Conservation (phyloP, 2,888 invertebrate genomes). For the Blera fallax region DNA sequence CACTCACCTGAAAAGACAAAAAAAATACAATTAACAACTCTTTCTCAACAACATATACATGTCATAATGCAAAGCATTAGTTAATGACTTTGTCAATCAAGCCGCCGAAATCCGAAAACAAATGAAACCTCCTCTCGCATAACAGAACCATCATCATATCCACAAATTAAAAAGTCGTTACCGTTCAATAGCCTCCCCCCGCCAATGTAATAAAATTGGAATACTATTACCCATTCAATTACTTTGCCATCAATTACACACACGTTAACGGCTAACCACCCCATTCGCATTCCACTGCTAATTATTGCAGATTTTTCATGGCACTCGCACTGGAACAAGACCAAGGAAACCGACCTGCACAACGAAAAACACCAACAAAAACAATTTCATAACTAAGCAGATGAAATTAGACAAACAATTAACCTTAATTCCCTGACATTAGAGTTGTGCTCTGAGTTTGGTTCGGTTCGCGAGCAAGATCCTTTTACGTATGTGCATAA, state of each 20-base stretch:
- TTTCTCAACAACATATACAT: background rate
- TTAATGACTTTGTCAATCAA: slow-evolving; percentile 29
- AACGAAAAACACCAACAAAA: slow-evolving; percentile 16
- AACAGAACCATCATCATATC: background rate
- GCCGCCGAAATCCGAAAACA: background rate
- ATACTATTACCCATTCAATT: slow-evolving; percentile 49
- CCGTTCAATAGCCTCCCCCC: slow-evolving; percentile 31
- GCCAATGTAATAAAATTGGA: slow-evolving; percentile 1
- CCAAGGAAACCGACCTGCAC: background rate
- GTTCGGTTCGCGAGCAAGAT: background rate
- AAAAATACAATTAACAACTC: slow-evolving; percentile 15
- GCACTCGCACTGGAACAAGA: slow-evolving; percentile 1
- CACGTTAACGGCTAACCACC: background rate
- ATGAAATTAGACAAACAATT: slow-evolving; percentile 63
- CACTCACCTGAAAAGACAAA: slow-evolving; percentile 44
- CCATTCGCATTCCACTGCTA: slow-evolving; percentile 14
- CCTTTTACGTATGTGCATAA: slow-evolving; percentile 11
- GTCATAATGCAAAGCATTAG: background rate
- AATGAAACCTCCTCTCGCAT: slow-evolving; percentile 4
- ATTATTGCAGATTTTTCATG: slow-evolving; percentile 21
- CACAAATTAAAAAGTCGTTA: slow-evolving; percentile 54
- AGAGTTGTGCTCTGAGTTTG: background rate
- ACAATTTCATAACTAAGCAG: slow-evolving; percentile 54
- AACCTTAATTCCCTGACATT: slow-evolving; percentile 58
- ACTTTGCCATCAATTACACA: slow-evolving; percentile 35